These are phyloP conservation scores for Pyrrhosoma nymphula DNA, from an alignment of 2,888 invertebrate genomes.

Conservation along the genomic window DNA sequence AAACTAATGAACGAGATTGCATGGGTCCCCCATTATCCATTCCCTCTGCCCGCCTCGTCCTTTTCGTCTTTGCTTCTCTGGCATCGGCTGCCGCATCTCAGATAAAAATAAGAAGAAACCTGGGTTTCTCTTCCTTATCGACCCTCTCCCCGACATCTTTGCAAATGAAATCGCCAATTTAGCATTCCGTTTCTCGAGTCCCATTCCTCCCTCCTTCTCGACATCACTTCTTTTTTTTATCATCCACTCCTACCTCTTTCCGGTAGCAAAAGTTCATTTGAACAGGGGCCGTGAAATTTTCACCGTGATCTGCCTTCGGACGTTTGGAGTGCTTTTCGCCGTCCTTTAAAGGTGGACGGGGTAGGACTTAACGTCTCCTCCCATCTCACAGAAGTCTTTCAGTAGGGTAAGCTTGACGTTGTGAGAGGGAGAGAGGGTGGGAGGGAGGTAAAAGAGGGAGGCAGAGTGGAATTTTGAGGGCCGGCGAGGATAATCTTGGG, in stretches of 20 bases:
- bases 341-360: neutral
- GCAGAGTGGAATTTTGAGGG: neutral
- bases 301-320: neutral
- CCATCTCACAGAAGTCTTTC: neutral
- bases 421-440: neutral
- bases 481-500: neutral
- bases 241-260: neutral
- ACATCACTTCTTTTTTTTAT: neutral
- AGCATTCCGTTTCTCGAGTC: slow-evolving; percentile 5
- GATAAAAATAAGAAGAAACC: neutral
- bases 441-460: neutral
- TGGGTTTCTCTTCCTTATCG: neutral
- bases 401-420: too few species aligned
- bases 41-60: neutral
- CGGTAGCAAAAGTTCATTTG: neutral
- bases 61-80: neutral
- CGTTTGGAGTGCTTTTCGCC: neutral
- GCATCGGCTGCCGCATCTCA: neutral
- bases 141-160: neutral
- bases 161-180: slow-evolving; percentile 36
- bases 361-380: neutral
- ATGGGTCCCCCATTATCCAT: neutral
- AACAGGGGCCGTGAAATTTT: slow-evolving; percentile 34
- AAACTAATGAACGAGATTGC: slow-evolving; percentile 31
- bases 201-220: neutral